A percentile compares a stretch with the other conserved stretches of the same genome.
These are phyloP conservation scores for Zingel zingel DNA, from an alignment of 2,113 vertebrate species.

Conservation along the genomic window DNA sequence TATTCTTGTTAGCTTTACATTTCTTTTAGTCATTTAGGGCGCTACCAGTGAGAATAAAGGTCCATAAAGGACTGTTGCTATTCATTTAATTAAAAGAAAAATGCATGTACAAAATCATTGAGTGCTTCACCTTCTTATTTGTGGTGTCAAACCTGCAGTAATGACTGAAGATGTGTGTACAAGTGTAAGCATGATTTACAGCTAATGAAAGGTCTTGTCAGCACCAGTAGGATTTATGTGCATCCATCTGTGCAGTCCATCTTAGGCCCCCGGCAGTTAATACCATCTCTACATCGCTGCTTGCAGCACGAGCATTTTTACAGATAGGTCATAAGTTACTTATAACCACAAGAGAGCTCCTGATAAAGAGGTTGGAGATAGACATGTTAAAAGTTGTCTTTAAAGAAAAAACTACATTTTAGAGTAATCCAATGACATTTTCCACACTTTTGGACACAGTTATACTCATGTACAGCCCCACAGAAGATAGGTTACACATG, in stretches of 20 bases:
- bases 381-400: slow-evolving; percentile 5
- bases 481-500: neutral
- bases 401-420: neutral
- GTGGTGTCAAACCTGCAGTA: slow-evolving; percentile 3
- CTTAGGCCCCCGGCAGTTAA: slow-evolving; percentile 35
- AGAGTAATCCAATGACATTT: neutral
- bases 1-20: neutral
- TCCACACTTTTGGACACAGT: neutral
- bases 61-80: neutral
- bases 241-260: slow-evolving; percentile 69
- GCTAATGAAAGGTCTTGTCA: slow-evolving; percentile 81
- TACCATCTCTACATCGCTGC: slow-evolving; percentile 44
- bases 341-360: slow-evolving; percentile 11
- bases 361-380: slow-evolving; percentile 51
- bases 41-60: neutral
- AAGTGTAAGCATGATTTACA: slow-evolving; percentile 70
- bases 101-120: neutral
- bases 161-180: slow-evolving; percentile 48
- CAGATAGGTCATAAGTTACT: slow-evolving; percentile 66
- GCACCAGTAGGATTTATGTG: slow-evolving; percentile 75
- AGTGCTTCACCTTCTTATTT: neutral
- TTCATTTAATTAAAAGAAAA: neutral
- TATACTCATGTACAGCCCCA: neutral
- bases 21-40: neutral
- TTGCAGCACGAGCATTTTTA: slow-evolving; percentile 67